phyloP scores from a whole-genome alignment of 2,797 vertebrate genomes.

The Vipera ursinii region DNA sequence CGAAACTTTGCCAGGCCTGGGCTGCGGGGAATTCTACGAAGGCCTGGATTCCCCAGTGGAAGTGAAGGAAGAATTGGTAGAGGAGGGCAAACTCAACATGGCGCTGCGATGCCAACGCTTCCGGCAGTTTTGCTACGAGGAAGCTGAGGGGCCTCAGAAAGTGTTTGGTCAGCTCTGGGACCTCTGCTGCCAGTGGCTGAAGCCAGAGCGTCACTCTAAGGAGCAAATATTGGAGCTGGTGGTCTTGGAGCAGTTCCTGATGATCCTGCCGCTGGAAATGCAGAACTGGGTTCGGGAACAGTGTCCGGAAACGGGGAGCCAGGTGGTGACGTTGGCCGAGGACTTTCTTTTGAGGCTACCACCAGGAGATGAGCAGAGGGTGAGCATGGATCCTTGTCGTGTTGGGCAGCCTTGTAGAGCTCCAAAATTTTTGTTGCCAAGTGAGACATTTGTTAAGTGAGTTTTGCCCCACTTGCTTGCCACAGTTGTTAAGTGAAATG shows the following conservation, averaged over 20 bases:
- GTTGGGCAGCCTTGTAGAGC: neutral
- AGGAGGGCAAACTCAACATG: neutral
- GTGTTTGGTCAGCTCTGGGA: constrained; percentile 12
- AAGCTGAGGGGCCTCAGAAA: neutral
- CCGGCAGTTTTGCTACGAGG: constrained; percentile 16
- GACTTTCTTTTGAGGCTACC: neutral
- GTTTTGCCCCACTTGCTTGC: neutral
- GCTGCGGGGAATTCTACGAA: neutral
- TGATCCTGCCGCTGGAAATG: constrained; percentile 15
- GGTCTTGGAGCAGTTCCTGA: constrained; percentile 27
- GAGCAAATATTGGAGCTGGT: constrained; percentile 32
- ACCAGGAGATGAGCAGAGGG: neutral
- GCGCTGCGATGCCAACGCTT: constrained; percentile 6
- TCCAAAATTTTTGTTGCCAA: neutral
- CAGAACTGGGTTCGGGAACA: constrained; percentile 20
- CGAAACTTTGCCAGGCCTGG: neutral
- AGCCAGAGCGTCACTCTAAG: constrained; percentile 9
- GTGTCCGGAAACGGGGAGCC: neutral
- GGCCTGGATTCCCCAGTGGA: neutral
- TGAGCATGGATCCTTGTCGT: neutral
- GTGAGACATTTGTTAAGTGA: neutral
- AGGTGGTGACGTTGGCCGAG: neutral
- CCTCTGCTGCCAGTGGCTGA: constrained; percentile 24
- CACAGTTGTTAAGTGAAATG: neutral
- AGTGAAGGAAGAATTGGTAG: constrained; percentile 7